Evolutionary conservation across 2,113 vertebrate species (phyloP).

Genomic region (Psittacara wagleri): DNA sequence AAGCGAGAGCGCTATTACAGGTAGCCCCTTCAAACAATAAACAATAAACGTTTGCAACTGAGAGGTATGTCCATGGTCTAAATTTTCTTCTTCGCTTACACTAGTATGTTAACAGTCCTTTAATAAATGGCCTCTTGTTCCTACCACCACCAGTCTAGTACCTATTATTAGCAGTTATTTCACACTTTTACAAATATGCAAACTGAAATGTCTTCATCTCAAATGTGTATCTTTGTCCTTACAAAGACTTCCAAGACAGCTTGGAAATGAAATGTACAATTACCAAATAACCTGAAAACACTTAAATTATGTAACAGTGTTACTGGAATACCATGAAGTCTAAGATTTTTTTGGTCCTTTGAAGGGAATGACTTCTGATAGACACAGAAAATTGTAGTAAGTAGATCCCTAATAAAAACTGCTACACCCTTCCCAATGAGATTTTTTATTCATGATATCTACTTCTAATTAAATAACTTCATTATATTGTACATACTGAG

Average conservation of each 20-base stretch:
- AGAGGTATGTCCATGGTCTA: not conserved
- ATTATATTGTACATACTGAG: not conserved
- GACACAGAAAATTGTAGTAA: not conserved
- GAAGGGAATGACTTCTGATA: not conserved
- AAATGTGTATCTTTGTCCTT: not conserved
- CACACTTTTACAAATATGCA: not conserved
- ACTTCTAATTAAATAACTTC: slow-evolving; percentile 48
- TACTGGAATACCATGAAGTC: not conserved
- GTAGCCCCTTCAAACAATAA: not conserved
- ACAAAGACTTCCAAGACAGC: not conserved
- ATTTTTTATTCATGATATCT: slow-evolving; percentile 4
- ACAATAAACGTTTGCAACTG: not conserved
- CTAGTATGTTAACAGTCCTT: not conserved
- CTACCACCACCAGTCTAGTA: not conserved
- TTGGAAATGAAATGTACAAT: not conserved
- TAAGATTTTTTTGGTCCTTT: not conserved
- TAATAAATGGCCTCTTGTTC: not conserved
- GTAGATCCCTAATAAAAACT: not conserved
- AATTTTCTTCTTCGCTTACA: not conserved
- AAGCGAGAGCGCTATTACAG: not conserved
- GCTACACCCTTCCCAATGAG: not conserved
- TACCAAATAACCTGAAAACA: not conserved
- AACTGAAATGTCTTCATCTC: not conserved
- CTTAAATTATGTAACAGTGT: not conserved
- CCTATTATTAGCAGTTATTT: not conserved